Evolutionary conservation across 2,888 invertebrate genomes (phyloP), one percentile per base, ranked within the genome.

Genomic region (Perdita meconis): DNA sequence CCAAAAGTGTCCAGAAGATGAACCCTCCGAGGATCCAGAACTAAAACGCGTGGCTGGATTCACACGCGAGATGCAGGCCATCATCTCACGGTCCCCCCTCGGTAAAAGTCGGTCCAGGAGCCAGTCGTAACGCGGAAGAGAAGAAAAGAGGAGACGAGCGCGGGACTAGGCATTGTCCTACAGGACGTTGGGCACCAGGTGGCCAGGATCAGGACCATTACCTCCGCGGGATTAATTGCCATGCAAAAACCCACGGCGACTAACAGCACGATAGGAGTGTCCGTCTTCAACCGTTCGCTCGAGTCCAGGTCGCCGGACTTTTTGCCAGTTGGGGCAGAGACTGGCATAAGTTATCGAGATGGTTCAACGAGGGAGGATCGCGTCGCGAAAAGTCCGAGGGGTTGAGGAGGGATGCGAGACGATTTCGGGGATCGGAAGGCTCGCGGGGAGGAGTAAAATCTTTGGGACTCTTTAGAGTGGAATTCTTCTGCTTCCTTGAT

Each of bases 191-290:
- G 81, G 81, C 82, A 87, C 90, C 90, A 90, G 90, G 90, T 90
- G 90, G 87, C 85, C 81, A 80, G 87, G 87, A 89, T 88, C 86
- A 82, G 77, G 80, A 81, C 89, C 88, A 90, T 89, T 90, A 90
- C 89, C 82, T 80, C 59, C 75, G 74, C 22, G 80, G 89, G 88
- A 90, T 90, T 90, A 90, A 90, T 90, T 90, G 89, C 88, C 72
- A 88, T 89, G 90, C 90, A 89, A 89, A 89, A 89, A 87, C 87
- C 85, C 78, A 78, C 82, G 87, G 87, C 87, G 85, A 89, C 87
- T 86, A 86, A 86, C 84, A 86, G 81, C 83, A 85, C 79, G 86
- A 86, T 86, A 86, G 86, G 85, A 83, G 85, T 83, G 84, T 84
- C 83, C 84, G 84, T 85, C 85, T 83, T 78, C 78, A 81, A 72